phyloP scores from a whole-genome alignment of 2,888 invertebrate genomes.

The Exephanes ischioxanthus region DNA sequence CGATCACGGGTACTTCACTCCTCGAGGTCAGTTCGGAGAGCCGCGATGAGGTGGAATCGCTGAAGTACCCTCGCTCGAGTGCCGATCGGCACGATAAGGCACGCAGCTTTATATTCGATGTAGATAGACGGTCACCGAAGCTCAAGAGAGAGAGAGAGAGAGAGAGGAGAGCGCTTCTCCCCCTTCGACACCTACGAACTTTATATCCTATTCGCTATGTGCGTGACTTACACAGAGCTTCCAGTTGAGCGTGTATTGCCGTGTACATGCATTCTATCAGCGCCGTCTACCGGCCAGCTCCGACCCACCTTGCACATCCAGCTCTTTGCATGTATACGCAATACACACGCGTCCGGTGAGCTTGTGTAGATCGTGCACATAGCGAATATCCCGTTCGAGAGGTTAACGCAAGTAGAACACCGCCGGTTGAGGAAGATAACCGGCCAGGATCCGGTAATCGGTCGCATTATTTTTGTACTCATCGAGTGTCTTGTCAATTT shows the following conservation, averaged over 20 bases:
- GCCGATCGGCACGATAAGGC: conserved; percentile 60
- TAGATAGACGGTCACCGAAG: conserved; percentile 37
- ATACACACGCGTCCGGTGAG: too few relatives aligned
- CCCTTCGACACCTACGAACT: conserved; percentile 18
- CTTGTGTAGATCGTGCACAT: too few relatives aligned
- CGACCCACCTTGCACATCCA: too few relatives aligned
- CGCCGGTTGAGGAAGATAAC: background rate
- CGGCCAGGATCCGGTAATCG: background rate
- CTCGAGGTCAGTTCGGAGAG: conserved; percentile 68
- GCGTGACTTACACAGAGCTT: too few relatives aligned
- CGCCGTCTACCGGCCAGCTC: too few relatives aligned
- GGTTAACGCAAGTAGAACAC: background rate
- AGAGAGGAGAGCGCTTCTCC: background rate
- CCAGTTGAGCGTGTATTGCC: too few relatives aligned
- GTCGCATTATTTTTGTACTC: background rate
- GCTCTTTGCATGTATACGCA: too few relatives aligned
- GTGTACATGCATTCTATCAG: too few relatives aligned
- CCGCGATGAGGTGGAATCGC: conserved; percentile 65
- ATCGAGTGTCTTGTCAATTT: background rate
- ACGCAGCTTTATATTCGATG: conserved; percentile 62
- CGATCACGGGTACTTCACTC: conserved; percentile 57
- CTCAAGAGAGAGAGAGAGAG: background rate
- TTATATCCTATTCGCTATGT: background rate
- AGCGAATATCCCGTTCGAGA: background rate
- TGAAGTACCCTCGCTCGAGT: conserved; percentile 46